These are phyloP conservation scores for Maniola hyperantus DNA, from an alignment of 2,888 invertebrate genomes.

Conservation along the genomic window DNA sequence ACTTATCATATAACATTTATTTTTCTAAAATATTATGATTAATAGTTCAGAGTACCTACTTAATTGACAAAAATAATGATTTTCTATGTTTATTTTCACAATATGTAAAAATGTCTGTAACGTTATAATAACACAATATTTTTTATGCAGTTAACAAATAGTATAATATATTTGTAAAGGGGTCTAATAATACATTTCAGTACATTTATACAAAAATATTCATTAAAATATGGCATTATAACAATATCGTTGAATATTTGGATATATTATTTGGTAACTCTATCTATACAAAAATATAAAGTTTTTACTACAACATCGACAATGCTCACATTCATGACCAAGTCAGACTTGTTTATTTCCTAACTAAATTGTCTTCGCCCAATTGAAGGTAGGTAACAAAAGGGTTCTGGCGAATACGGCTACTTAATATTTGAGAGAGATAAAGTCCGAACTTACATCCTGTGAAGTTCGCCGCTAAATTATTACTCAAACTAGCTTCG, in stretches of 20 bases:
- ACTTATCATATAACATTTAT: not conserved
- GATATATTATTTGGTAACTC: not conserved
- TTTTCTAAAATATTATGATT: not conserved
- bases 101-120: not conserved
- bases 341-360: no score
- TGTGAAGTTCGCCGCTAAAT: no score
- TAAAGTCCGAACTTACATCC: no score
- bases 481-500: not conserved
- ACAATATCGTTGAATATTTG: not conserved
- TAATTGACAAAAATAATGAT: slow-evolving; percentile 29
- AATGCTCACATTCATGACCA: not conserved
- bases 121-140: not conserved
- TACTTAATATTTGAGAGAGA: no score
- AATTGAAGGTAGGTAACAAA: no score
- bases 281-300: slow-evolving; percentile 6
- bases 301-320: not conserved
- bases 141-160: no score
- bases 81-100: not conserved
- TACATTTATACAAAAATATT: slow-evolving; percentile 4
- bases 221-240: not conserved
- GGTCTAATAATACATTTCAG: not conserved
- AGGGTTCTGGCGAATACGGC: no score
- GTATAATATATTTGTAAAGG: no score
- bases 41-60: not conserved
- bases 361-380: no score